Conservation (phyloP, 2,113 vertebrate genomes). For the Tragulus kanchil region DNA sequence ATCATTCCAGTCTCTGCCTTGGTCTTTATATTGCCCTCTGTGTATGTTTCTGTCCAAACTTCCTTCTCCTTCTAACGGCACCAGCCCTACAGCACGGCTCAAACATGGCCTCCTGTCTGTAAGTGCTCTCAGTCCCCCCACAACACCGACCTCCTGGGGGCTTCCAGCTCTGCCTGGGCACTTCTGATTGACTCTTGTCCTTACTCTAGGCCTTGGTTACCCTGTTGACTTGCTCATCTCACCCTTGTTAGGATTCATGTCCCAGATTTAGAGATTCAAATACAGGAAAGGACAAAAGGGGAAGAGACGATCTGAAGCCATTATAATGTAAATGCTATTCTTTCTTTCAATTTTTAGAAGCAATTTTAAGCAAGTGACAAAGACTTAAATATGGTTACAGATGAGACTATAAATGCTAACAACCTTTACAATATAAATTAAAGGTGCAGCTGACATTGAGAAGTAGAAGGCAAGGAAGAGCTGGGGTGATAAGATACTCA, state of each 20-base stretch:
- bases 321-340: slow-evolving; percentile 68
- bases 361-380: slow-evolving; percentile 34
- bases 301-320: slow-evolving; percentile 15
- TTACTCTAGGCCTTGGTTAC: neutral
- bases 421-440: slow-evolving; percentile 57
- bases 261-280: slow-evolving; percentile 60
- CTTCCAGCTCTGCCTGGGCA: neutral
- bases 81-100: neutral
- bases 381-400: slow-evolving; percentile 56
- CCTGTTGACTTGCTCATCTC: neutral
- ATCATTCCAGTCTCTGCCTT: neutral
- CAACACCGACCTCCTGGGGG: neutral
- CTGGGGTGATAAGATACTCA: neutral
- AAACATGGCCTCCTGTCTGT: neutral
- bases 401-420: slow-evolving; percentile 67
- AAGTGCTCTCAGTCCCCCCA: neutral
- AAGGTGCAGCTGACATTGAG: slow-evolving; percentile 34
- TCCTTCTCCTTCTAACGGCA: neutral
- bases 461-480: neutral
- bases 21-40: neutral
- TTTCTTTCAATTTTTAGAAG: slow-evolving; percentile 73
- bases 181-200: neutral
- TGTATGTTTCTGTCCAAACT: neutral
- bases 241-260: neutral
- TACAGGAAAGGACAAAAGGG: slow-evolving; percentile 17